These are phyloP conservation scores for Orchestes rusci DNA, from an alignment of 2,888 invertebrate genomes.

Conservation along the genomic window DNA sequence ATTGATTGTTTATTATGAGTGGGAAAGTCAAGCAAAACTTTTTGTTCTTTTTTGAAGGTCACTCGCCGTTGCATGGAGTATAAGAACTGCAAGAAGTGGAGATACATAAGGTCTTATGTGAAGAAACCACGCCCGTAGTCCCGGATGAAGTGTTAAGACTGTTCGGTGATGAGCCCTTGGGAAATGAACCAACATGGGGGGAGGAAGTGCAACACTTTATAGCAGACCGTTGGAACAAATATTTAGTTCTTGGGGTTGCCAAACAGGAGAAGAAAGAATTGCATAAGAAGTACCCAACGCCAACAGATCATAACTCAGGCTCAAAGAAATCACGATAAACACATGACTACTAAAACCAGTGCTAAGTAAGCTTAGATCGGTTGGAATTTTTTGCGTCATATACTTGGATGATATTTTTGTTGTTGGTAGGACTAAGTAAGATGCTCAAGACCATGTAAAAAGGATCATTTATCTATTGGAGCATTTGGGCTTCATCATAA, in stretches of 20 bases:
- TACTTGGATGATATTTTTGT: neutral
- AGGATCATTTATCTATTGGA: neutral
- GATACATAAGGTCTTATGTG: neutral
- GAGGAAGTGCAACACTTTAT: neutral
- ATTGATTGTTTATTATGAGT: too few relatives aligned
- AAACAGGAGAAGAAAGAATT: neutral
- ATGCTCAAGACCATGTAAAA: neutral
- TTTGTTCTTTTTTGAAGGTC: too few relatives aligned
- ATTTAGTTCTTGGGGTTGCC: neutral
- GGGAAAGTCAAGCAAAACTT: too few relatives aligned
- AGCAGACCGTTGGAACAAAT: neutral
- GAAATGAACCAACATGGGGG: neutral
- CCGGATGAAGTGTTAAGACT: neutral
- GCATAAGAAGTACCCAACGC: neutral
- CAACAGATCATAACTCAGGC: neutral
- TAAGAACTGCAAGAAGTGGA: too few relatives aligned
- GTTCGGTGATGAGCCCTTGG: neutral
- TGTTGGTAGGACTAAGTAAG: neutral
- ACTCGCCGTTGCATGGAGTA: too few relatives aligned
- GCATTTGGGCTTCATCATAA: neutral
- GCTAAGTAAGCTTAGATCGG: neutral
- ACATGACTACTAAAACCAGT: neutral
- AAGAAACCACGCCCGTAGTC: neutral
- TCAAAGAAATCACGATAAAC: neutral
- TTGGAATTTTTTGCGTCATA: neutral